Evolutionary conservation across 2,888 invertebrate genomes (phyloP).

Genomic region (Meliscaeva auricollis): DNA sequence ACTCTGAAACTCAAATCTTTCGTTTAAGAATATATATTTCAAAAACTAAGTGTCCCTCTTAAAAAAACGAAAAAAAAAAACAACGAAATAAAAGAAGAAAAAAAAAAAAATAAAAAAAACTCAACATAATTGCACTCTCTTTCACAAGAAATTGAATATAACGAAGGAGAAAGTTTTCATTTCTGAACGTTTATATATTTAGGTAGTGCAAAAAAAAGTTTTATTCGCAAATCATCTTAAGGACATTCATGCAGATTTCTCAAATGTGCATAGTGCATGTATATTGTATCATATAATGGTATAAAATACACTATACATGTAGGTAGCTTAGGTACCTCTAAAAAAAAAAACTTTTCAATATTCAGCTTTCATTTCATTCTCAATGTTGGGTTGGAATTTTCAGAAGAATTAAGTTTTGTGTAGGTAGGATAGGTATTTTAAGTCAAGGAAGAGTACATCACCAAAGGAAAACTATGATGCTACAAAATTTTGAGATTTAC

Average conservation of each 20-base stretch:
- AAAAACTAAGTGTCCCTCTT: conserved; percentile 25
- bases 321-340: not conserved
- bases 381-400: conserved; percentile 26
- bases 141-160: conserved; percentile 29
- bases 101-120: conserved; percentile 2
- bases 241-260: conserved; percentile 62
- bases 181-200: conserved; percentile 21
- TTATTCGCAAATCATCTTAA: conserved; percentile 65
- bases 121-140: conserved; percentile 27
- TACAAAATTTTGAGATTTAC: conserved; percentile 37
- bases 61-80: conserved; percentile 5
- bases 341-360: conserved; percentile 49
- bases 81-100: not conserved
- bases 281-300: not conserved
- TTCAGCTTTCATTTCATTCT: conserved; percentile 43
- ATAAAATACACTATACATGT: not conserved
- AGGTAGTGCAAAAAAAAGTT: conserved; percentile 35
- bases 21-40: conserved; percentile 1
- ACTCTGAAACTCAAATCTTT: conserved; percentile 3
- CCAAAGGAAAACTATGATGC: conserved; percentile 3
- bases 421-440: not conserved
- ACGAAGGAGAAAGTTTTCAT: conserved; percentile 58
- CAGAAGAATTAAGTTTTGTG: conserved; percentile 4
- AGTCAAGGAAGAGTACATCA: no score
- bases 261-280: conserved; percentile 27